These are phyloP conservation scores for Coenonympha arcania DNA, from an alignment of 2,888 invertebrate genomes.

Conservation along the genomic window DNA sequence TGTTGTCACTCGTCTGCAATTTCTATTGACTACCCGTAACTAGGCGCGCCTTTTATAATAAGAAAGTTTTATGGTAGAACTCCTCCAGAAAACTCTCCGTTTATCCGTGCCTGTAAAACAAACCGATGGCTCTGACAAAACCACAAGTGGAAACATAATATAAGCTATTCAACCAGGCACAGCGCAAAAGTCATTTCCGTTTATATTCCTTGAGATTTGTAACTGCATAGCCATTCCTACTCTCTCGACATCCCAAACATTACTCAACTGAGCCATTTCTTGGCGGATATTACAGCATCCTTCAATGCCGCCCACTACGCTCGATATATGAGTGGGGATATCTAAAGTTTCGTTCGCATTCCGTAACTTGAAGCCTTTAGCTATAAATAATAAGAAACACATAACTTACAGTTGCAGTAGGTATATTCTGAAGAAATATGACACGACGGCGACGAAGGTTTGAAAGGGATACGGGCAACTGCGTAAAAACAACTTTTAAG, in stretches of 20 bases:
- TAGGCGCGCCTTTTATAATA: no score
- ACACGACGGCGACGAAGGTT: no score
- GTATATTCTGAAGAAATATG: no score
- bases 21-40: no score
- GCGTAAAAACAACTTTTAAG: no score
- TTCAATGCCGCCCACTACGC: conserved; percentile 48
- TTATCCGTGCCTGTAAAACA: neutral
- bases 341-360: conserved; percentile 6
- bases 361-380: neutral
- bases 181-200: conserved; percentile 12
- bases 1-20: no score
- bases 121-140: neutral
- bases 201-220: conserved; percentile 20
- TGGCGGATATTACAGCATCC: conserved; percentile 65
- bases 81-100: no score
- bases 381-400: neutral
- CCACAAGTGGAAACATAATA: neutral
- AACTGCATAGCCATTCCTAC: conserved; percentile 23
- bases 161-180: neutral
- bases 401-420: no score
- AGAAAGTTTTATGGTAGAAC: no score
- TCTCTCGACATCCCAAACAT: conserved; percentile 26
- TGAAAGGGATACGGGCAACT: no score
- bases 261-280: conserved; percentile 43
- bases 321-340: conserved; percentile 42